Percentiles rank a stretch among this genome's conserved stretches.
Conservation (phyloP, 2,888 invertebrate genomes). For the Bellardia bayeri region DNA sequence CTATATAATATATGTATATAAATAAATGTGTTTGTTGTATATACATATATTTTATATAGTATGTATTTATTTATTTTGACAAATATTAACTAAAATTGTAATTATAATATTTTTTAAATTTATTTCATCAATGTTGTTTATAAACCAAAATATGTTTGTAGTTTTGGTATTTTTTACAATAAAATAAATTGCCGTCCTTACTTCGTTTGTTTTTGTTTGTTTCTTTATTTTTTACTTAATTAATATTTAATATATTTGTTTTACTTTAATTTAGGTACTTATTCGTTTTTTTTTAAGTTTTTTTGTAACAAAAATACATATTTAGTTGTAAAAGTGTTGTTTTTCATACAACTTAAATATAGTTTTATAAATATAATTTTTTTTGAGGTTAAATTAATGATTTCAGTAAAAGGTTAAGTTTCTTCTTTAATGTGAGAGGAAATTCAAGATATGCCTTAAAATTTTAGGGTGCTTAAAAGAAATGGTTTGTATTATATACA, state of each 20-base stretch:
- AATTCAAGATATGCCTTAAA: slow-evolving; percentile 54
- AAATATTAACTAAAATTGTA: slow-evolving; percentile 50
- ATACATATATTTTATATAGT: background rate
- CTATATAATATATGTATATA: slow-evolving; percentile 1
- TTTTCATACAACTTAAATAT: slow-evolving; percentile 45
- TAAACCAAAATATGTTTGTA: slow-evolving; percentile 56
- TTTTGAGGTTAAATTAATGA: slow-evolving; percentile 24
- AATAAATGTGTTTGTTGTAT: no score
- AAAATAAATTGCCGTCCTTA: slow-evolving; percentile 38
- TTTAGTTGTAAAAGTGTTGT: slow-evolving; percentile 40
- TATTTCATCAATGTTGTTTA: slow-evolving; percentile 25
- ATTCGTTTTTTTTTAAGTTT: slow-evolving; percentile 5
- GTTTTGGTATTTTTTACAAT: slow-evolving; percentile 59
- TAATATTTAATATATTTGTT: slow-evolving; percentile 30
- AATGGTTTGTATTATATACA: slow-evolving; percentile 4
- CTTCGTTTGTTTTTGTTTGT: slow-evolving; percentile 11
- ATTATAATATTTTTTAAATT: slow-evolving; percentile 44
- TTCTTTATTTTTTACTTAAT: slow-evolving; percentile 39
- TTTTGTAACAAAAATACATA: slow-evolving; percentile 24
- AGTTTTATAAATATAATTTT: slow-evolving; percentile 23
- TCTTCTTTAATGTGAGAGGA: background rate
- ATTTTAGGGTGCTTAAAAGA: slow-evolving; percentile 22
- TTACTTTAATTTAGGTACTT: slow-evolving; percentile 52
- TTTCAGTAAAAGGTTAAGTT: background rate
- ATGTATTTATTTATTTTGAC: slow-evolving; percentile 34